phyloP scores from a whole-genome alignment of 2,797 vertebrate species.

The Bradypodion pumilum region DNA sequence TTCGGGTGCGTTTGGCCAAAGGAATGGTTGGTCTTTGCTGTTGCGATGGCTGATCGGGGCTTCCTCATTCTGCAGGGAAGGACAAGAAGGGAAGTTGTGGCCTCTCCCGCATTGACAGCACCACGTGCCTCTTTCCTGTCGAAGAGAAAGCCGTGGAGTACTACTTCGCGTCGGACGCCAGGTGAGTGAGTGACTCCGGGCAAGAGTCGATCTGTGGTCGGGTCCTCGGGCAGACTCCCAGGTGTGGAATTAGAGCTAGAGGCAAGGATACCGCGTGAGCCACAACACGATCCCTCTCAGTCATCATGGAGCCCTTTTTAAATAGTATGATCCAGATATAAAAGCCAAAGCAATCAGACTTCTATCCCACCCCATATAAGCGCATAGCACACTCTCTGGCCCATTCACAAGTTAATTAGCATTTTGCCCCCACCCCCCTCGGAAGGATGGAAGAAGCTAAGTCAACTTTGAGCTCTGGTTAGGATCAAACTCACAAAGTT shows the following conservation, averaged over 20 bases:
- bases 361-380: no score
- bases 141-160: constrained; percentile 97
- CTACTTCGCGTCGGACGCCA: constrained; percentile 98
- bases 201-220: no score
- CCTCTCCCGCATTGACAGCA: constrained; percentile 88
- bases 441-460: no score
- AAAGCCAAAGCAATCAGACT: no score
- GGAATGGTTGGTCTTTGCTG: rapidly evolving
- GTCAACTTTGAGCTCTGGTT: no score
- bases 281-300: not conserved
- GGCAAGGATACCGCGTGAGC: no score
- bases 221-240: not conserved
- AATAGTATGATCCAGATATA: not conserved
- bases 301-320: not conserved
- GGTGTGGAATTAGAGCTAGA: not conserved
- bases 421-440: no score
- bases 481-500: no score
- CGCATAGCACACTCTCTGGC: no score
- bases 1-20: not conserved
- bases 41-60: not conserved
- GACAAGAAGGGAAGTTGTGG: constrained; percentile 91
- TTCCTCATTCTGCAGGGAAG: constrained; percentile 73
- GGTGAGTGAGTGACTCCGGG: constrained; percentile 69
- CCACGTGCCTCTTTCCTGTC: constrained; percentile 94
- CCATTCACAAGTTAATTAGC: no score